These are phyloP conservation scores for Mola mola DNA, from an alignment of 2,113 vertebrate species.

Conservation along the genomic window DNA sequence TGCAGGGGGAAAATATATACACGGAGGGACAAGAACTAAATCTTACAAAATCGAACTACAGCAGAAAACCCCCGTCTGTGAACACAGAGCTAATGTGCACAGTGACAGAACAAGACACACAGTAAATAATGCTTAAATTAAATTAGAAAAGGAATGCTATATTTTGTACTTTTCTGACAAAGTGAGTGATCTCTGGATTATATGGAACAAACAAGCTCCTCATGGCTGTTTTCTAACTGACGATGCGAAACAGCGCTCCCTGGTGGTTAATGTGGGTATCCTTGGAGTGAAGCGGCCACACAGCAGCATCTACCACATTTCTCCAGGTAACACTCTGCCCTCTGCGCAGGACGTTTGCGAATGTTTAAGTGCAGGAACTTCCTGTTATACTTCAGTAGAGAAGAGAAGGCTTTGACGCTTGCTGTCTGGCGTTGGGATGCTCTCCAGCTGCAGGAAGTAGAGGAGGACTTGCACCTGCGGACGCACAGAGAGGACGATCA, in stretches of 20 bases:
- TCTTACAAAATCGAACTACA: conserved; percentile 19
- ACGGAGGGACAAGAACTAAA: conserved; percentile 16
- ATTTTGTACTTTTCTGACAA: conserved; percentile 31
- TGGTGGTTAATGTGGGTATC: conserved; percentile 51
- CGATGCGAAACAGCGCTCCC: conserved; percentile 46
- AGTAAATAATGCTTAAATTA: conserved; percentile 42
- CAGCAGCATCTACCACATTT: conserved; percentile 10
- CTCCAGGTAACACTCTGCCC: conserved; percentile 16
- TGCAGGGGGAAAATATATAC: conserved; percentile 1
- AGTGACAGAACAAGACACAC: conserved; percentile 31
- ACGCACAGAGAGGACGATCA: conserved; percentile 22
- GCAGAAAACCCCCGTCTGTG: conserved; percentile 14
- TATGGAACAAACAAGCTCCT: conserved; percentile 24
- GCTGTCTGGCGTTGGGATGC: conserved; percentile 94
- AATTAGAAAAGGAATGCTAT: conserved; percentile 38
- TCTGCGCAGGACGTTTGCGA: background rate
- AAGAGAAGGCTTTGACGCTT: conserved; percentile 98
- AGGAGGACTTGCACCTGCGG: conserved; percentile 94
- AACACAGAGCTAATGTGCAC: conserved; percentile 46
- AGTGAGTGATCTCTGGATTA: conserved; percentile 38
- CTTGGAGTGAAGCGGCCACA: conserved; percentile 18
- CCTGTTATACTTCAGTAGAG: conserved; percentile 91
- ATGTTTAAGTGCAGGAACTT: background rate
- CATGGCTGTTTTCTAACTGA: conserved; percentile 20
- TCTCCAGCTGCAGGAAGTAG: conserved; percentile 97